Percentiles rank a stretch among this genome's conserved stretches.
Conservation (phyloP, 1,140 invertebrate species). For the Maconellicoccus hirsutus region DNA sequence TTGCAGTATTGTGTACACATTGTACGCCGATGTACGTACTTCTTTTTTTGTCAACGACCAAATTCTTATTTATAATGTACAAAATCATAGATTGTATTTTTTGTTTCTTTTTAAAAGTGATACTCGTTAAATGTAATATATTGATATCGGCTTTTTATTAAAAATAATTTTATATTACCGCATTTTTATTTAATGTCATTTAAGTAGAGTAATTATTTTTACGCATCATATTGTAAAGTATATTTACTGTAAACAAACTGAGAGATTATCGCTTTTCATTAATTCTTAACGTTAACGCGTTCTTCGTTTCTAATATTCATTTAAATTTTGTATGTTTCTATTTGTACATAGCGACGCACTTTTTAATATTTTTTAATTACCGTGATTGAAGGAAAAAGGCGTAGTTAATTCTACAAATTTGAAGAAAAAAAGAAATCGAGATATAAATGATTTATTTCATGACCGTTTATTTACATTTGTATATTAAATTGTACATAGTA, state of each 20-base stretch:
- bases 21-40: conserved; percentile 9
- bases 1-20: neutral
- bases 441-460: too few relatives aligned
- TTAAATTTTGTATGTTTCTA: conserved; percentile 16
- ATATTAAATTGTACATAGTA: conserved; percentile 10
- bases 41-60: conserved; percentile 14
- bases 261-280: conserved; percentile 11
- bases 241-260: neutral
- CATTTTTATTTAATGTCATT: conserved; percentile 18
- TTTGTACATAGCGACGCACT: conserved; percentile 18
- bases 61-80: neutral
- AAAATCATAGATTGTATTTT: conserved; percentile 10
- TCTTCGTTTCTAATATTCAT: conserved; percentile 14
- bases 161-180: conserved; percentile 20
- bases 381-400: conserved; percentile 2
- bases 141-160: conserved; percentile 13
- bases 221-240: neutral
- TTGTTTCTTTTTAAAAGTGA: conserved; percentile 11
- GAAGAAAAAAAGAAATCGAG: neutral
- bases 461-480: conserved; percentile 11
- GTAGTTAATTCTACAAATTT: neutral
- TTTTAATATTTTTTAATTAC: conserved; percentile 19
- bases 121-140: conserved; percentile 18
- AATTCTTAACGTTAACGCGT: conserved; percentile 20
- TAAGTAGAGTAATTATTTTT: conserved; percentile 14